phyloP scores from a whole-genome alignment of 2,888 invertebrate genomes.

The Nowickia ferox region DNA sequence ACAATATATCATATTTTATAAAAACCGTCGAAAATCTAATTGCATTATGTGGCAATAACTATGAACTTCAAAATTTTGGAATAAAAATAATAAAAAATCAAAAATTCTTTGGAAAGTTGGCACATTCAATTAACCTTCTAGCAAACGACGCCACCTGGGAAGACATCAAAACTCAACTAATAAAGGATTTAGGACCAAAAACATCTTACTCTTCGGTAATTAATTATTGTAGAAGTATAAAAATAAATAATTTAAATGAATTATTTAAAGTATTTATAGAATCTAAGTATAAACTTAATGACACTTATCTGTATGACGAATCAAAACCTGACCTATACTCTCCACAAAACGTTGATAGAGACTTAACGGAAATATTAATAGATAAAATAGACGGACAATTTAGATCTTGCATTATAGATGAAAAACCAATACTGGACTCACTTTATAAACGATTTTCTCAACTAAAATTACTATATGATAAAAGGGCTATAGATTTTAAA shows the following conservation, averaged over 20 bases:
- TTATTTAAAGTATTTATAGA: conserved; percentile 48
- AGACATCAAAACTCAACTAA: conserved; percentile 4
- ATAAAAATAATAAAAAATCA: conserved; percentile 43
- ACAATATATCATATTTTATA: conserved; percentile 39
- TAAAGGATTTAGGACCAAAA: too few species aligned
- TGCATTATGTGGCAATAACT: conserved; percentile 24
- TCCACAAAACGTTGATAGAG: too few species aligned
- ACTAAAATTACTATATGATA: conserved; percentile 37
- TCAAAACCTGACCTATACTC: too few species aligned
- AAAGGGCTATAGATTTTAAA: conserved; percentile 36
- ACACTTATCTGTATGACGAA: background rate
- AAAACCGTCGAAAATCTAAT: conserved; percentile 37
- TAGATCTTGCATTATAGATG: conserved; percentile 42
- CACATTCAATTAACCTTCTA: conserved; percentile 39
- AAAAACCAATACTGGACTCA: background rate
- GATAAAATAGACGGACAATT: conserved; percentile 9
- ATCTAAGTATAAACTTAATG: conserved; percentile 47
- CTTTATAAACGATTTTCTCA: conserved; percentile 45
- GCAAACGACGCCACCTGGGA: conserved; percentile 31
- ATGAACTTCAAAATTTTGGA: conserved; percentile 40
- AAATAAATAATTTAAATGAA: conserved; percentile 52
- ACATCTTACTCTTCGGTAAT: background rate
- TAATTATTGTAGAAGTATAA: conserved; percentile 41
- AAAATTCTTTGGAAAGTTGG: conserved; percentile 39
- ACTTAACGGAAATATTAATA: too few species aligned